A percentile compares a stretch with the other conserved stretches of the same genome.
These are phyloP conservation scores for Neotoxoptera formosana DNA, from an alignment of 1,140 invertebrate genomes.

Conservation along the genomic window DNA sequence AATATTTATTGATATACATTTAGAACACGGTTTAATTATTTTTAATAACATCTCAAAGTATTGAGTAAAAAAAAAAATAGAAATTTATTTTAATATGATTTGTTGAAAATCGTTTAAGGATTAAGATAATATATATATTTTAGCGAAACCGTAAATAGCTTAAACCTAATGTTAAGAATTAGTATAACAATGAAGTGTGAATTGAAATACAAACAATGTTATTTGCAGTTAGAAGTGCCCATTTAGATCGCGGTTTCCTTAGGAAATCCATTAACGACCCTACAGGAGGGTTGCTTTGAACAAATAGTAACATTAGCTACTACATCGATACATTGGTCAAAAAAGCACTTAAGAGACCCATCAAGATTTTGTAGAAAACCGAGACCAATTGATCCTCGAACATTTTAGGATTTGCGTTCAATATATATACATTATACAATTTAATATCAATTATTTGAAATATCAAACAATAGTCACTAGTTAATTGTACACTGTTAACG, in stretches of 20 bases:
- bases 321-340: constrained; percentile 5
- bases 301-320: constrained; percentile 34
- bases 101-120: not conserved
- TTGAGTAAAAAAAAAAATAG: not conserved
- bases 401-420: not conserved
- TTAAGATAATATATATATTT: not conserved
- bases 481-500: not conserved
- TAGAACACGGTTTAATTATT: not conserved
- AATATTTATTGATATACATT: not conserved
- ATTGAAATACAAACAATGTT: constrained; percentile 21
- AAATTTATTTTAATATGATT: not conserved
- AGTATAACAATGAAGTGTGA: not conserved
- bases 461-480: not conserved
- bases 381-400: not conserved
- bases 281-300: not conserved
- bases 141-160: not conserved
- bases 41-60: not conserved
- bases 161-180: constrained; percentile 8
- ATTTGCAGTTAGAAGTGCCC: constrained; percentile 26
- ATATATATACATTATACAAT: too few species aligned
- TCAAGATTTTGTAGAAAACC: not conserved
- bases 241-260: not conserved
- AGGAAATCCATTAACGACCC: constrained; percentile 9
- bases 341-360: constrained; percentile 21
- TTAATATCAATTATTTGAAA: not conserved